Evolutionary conservation across 1,140 invertebrate species (phyloP).

Genomic region (Leptopilina clavipes): DNA sequence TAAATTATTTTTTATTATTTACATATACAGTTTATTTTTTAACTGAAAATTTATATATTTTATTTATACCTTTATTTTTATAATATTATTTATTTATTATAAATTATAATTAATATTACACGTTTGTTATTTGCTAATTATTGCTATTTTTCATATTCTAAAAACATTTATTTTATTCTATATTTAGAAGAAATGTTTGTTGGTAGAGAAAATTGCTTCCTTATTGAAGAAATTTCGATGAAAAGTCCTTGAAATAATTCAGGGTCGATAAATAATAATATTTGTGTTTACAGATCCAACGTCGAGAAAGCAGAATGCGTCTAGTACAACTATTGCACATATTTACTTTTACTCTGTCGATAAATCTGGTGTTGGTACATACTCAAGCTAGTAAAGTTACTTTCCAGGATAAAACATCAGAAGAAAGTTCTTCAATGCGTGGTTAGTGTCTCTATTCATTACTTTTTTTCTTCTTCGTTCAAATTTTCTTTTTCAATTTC

Average conservation of each 20-base stretch:
- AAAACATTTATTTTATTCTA: too few relatives aligned
- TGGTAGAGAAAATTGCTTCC: conserved; percentile 3
- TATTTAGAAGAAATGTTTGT: not conserved
- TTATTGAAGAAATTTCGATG: not conserved
- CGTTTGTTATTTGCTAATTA: too few relatives aligned
- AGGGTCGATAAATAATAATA: conserved; percentile 8
- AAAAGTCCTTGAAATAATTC: not conserved
- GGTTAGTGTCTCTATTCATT: conserved; percentile 60
- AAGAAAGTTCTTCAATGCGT: conserved; percentile 51
- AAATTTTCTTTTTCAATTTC: not conserved
- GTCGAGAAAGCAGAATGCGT: conserved; percentile 60
- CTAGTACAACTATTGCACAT: conserved; percentile 61
- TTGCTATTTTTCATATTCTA: too few relatives aligned
- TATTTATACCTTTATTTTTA: too few relatives aligned
- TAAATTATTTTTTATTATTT: too few relatives aligned
- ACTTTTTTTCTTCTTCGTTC: not conserved
- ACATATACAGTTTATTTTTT: too few relatives aligned
- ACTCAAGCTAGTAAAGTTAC: conserved; percentile 59
- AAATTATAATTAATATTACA: too few relatives aligned
- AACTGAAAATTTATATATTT: too few relatives aligned
- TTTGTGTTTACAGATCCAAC: conserved; percentile 36
- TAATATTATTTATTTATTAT: too few relatives aligned
- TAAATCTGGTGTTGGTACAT: conserved; percentile 52
- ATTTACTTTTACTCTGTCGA: conserved; percentile 56
- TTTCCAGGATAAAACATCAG: conserved; percentile 59